Evolutionary conservation across 1,140 invertebrate genomes (phyloP), one percentile per base, ranked within the genome.

Genomic region (Tyrophagus putrescentiae): DNA sequence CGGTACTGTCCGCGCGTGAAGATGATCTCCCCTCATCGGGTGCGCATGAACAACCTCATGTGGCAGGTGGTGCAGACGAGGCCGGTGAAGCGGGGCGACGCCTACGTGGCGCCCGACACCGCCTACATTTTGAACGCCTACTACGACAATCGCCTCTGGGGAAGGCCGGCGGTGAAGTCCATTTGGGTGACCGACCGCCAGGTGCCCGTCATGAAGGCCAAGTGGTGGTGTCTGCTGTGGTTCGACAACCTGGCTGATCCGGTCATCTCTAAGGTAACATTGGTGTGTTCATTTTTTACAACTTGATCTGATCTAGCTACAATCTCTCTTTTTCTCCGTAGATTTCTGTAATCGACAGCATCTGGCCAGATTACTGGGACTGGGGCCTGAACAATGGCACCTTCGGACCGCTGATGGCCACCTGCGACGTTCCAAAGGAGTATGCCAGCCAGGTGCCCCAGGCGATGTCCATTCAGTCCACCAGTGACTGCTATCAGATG

Each of bases 121-220:
- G 88, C 91, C 67, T 86, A 89, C 65, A 70, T 92, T 1, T 91
- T 85, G 68, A 86, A 85, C 0, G 88, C 88, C 11, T 93, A 89
- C 70, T 83, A 87, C 66, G 88, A 92, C 70, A 79, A 82, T 4
- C 73, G 88, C 13, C 80, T 80, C 57, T 72, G 82, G 31, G 87
- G 84, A 41, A 72, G 78, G 0, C 85, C 86, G 1, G 81, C 85
- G 0, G 80, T 93, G 1, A 75, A 87, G 6, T 82, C 92, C n/a
- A 76, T 92, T 3, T 84, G 84, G 4, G 90, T 92, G 83, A 85
- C 90, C 65, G 82, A 92, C 69, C 76, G 85, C 32, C 85, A 91
- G 42, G 83, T 88, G 70, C 87, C 87, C 0, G 81, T 77, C 29
- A 77, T 88, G 1, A 80, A 80, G 63, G 87, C 81, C 68, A 54